These are phyloP conservation scores for Gerris lacustris DNA, from an alignment of 2,888 invertebrate genomes.

Conservation along the genomic window DNA sequence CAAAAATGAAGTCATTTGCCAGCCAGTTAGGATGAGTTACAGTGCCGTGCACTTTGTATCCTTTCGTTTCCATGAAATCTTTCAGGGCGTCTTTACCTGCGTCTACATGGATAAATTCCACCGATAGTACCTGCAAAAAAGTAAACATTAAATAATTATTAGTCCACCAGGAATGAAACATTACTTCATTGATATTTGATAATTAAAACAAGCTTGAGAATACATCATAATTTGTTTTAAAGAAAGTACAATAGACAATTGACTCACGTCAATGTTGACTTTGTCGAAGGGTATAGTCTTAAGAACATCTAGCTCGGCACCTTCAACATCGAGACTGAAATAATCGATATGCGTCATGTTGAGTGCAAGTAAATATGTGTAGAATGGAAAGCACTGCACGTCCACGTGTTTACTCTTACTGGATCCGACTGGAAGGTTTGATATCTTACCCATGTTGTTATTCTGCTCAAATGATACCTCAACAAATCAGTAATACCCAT, in stretches of 20 bases:
- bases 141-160: conserved; percentile 12
- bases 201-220: too few species aligned
- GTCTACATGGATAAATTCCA: conserved; percentile 40
- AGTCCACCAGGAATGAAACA: background rate
- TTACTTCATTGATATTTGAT: too few species aligned
- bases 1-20: conserved; percentile 43
- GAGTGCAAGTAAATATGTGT: conserved; percentile 41
- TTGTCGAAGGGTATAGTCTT: conserved; percentile 42
- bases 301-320: conserved; percentile 41
- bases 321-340: conserved; percentile 45
- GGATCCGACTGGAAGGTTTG: conserved; percentile 28
- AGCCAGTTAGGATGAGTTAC: conserved; percentile 38
- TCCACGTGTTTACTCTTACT: conserved; percentile 30
- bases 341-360: conserved; percentile 41
- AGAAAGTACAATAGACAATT: background rate
- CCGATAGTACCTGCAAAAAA: conserved; percentile 36
- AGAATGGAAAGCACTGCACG: conserved; percentile 44
- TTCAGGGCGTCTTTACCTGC: conserved; percentile 36
- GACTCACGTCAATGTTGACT: conserved; percentile 38
- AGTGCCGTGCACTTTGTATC: conserved; percentile 37
- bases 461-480: conserved; percentile 39
- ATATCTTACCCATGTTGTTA: conserved; percentile 38
- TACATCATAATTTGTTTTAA: background rate
- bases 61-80: conserved; percentile 37
- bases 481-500: too few species aligned